These are phyloP conservation scores for Leptodactylus fuscus DNA, from an alignment of 2,113 vertebrate species.

Conservation along the genomic window DNA sequence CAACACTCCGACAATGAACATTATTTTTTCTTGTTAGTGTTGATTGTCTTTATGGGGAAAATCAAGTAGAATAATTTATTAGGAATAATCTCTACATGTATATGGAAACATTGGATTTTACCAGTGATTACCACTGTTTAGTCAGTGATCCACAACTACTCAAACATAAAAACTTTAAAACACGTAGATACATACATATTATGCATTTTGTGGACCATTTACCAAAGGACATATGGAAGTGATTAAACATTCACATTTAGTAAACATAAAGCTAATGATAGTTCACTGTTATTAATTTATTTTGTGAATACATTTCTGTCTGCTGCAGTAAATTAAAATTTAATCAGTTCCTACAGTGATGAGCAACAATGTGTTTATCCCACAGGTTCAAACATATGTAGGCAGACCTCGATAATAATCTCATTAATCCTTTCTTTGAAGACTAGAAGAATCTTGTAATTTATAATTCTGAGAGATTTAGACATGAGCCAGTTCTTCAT, in stretches of 20 bases:
- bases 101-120: background rate
- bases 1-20: no score
- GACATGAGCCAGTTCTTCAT: background rate
- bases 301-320: background rate
- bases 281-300: background rate
- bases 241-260: background rate
- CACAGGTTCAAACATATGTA: background rate
- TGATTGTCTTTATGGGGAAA: no score
- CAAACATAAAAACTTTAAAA: background rate
- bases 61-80: no score
- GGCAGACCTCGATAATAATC: background rate
- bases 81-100: no score
- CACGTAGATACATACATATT: background rate
- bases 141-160: background rate
- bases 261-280: background rate
- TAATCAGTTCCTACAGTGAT: background rate
- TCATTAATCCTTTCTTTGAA: conserved; percentile 36
- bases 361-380: background rate
- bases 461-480: background rate
- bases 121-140: background rate
- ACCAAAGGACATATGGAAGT: background rate
- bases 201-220: background rate
- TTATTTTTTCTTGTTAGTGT: no score
- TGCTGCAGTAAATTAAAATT: no score
- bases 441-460: background rate